Evolutionary conservation across 1,140 invertebrate species (phyloP), one percentile per base, ranked within the genome.

Genomic region (Hypsibius dujardini): DNA sequence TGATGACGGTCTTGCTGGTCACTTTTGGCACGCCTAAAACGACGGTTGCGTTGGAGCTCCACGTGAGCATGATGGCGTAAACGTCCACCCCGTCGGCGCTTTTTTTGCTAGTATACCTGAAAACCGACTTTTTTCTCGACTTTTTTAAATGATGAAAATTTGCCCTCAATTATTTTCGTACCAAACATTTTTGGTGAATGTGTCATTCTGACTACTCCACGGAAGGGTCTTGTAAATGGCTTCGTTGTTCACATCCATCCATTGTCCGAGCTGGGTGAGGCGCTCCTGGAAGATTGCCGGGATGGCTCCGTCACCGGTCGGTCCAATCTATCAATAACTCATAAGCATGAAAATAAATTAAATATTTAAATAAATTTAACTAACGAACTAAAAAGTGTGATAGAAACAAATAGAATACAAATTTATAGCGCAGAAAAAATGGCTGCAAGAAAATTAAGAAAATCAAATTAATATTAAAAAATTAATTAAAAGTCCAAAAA

Each of bases 51-150:
- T 83, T 75, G 45, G 77, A 73, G 7, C 88, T 88, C 88, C 88
- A 90, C 2, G 81, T 76, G 14, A 89, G 77, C 56, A 85, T 77
- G 59, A 84, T 84, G 1, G 85, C 87, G 78, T 87, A 90, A 1
- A 87, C 78, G 2, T 76, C 78, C 40, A 75, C 75, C 71, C 73
- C 76, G 40, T 56, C n/a, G 14, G 14, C 59, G 2, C 62, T 70
- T 42, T 59, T 46, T 12, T 77, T 82, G 50, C 81, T 80, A 0
- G 88, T 90, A 75, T 89, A 90, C 77, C 78, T 79, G 71, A 12
- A 15, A 15, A 3, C 28, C 28, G 28, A 28, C 28, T 28, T 28
- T 28, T 28, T 28, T 28, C 28, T 28, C 28, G 28, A 28, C 28
- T 28, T 28, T 28, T 28, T 28, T 28, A 28, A 28, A 28, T 28